Percentiles rank a stretch among this genome's conserved stretches.
These are phyloP conservation scores for Hippocampus guttulatus DNA, from an alignment of 2,113 vertebrate genomes.

Conservation along the genomic window DNA sequence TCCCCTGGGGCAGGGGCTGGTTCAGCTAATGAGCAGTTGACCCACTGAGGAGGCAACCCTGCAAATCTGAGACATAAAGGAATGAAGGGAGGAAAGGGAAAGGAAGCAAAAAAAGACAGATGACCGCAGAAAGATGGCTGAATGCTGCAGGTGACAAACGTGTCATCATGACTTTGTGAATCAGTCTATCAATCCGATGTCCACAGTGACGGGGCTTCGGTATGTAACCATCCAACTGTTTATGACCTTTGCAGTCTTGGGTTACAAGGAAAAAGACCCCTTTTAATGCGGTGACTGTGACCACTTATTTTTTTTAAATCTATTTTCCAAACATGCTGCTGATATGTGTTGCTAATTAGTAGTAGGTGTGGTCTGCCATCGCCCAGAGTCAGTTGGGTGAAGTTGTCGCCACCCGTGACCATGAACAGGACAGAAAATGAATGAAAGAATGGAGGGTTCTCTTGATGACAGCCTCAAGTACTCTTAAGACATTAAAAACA, in stretches of 20 bases:
- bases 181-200: too few relatives aligned
- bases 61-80: slow-evolving; percentile 53
- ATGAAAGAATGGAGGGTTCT: too few relatives aligned
- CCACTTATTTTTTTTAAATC: not conserved
- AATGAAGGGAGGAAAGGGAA: slow-evolving; percentile 18
- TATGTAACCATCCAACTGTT: not conserved
- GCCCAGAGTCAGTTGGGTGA: too few relatives aligned
- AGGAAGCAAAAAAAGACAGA: slow-evolving; percentile 7
- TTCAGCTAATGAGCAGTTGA: slow-evolving; percentile 72
- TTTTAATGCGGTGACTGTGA: not conserved
- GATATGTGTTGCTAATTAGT: too few relatives aligned
- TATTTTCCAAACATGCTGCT: not conserved
- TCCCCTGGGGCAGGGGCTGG: slow-evolving; percentile 57
- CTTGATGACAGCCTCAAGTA: too few relatives aligned
- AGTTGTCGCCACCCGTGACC: too few relatives aligned
- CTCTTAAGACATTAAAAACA: too few relatives aligned
- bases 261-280: not conserved
- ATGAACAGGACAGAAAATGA: too few relatives aligned
- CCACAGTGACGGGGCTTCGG: too few relatives aligned
- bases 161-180: not conserved
- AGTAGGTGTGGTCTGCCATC: too few relatives aligned
- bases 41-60: slow-evolving; percentile 58
- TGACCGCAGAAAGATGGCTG: not conserved
- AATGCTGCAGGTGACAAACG: slow-evolving; percentile 24
- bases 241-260: not conserved